Conservation (phyloP, 2,113 vertebrate species). For the Brachypodius melanocephalos region DNA sequence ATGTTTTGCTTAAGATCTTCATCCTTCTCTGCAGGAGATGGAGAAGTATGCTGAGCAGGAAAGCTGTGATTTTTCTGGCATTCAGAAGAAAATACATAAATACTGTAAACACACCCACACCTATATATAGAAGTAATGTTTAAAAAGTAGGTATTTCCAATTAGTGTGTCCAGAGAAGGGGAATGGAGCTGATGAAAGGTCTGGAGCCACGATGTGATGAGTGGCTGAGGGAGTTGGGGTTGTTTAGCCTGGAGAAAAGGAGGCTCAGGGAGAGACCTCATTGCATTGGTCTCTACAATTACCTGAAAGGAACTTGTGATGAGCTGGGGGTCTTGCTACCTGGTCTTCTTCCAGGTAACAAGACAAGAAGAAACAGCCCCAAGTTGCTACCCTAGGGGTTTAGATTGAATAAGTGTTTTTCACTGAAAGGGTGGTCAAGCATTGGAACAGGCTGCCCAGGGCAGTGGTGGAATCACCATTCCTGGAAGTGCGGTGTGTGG, state of each 20-base stretch:
- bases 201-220: not conserved
- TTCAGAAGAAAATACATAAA: not conserved
- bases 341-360: not conserved
- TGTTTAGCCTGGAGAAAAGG: not conserved
- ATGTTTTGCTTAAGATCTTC: not conserved
- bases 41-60: not conserved
- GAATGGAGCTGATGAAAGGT: not conserved
- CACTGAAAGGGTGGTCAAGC: not conserved
- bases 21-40: not conserved
- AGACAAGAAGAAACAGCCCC: not conserved
- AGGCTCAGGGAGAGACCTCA: not conserved
- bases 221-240: not conserved
- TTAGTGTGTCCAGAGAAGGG: not conserved
- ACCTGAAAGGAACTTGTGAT: not conserved
- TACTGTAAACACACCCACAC: not conserved
- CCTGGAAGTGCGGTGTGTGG: not conserved
- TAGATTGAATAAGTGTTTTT: not conserved
- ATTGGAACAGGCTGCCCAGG: not conserved
- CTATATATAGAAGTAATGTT: not conserved
- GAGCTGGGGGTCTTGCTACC: not conserved
- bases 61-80: not conserved
- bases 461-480: not conserved
- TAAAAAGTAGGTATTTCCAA: not conserved
- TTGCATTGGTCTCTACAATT: not conserved
- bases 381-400: not conserved